Percentiles rank a stretch among this genome's conserved stretches.
Conservation (phyloP, 2,113 vertebrate species). For the Phalacrocorax brasilianus region DNA sequence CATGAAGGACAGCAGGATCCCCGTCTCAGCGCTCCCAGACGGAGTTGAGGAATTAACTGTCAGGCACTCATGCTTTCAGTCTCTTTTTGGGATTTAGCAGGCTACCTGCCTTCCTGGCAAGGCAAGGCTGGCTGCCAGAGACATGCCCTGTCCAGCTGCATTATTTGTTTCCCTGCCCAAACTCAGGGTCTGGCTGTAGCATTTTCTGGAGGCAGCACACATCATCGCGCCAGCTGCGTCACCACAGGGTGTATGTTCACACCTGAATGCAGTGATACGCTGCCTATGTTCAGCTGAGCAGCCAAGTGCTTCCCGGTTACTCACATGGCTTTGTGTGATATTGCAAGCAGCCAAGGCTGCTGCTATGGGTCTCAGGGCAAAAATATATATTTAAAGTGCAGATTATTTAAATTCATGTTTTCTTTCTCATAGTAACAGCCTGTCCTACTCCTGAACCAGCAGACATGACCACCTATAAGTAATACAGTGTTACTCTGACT, state of each 20-base stretch:
- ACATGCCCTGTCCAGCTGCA: fast-evolving
- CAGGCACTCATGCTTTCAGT: neutral
- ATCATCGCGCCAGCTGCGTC: fast-evolving
- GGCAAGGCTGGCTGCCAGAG: neutral
- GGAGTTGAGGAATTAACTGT: neutral
- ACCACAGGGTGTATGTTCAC: fast-evolving
- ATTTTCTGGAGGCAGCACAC: neutral
- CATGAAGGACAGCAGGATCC: neutral
- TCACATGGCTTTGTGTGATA: fast-evolving
- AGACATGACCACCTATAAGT: neutral
- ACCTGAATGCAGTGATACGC: fast-evolving
- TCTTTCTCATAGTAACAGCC: neutral
- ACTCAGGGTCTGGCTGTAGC: neutral
- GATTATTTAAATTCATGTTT: neutral
- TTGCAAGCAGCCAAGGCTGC: neutral
- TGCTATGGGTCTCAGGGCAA: neutral
- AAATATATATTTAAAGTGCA: neutral
- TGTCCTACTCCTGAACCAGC: neutral
- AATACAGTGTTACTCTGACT: fast-evolving
- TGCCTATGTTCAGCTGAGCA: fast-evolving
- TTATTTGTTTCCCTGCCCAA: neutral
- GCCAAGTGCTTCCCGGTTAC: neutral
- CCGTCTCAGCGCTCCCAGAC: fast-evolving
- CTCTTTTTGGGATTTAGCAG: neutral
- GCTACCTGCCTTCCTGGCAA: neutral